Conservation (phyloP, 2,888 invertebrate genomes). For the Platerodrilus igneus region DNA sequence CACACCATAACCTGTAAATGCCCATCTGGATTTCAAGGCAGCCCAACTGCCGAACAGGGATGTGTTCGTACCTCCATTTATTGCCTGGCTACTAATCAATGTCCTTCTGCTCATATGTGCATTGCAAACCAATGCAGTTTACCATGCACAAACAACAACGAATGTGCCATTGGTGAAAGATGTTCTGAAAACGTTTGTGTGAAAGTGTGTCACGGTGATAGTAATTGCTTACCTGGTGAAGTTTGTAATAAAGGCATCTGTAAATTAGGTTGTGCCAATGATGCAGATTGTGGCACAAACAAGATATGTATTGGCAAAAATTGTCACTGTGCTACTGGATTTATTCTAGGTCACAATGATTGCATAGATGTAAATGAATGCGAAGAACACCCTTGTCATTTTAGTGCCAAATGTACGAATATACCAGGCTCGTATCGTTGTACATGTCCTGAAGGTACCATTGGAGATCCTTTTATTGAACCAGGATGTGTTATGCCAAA, state of each 20-base stretch:
- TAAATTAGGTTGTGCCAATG: conserved; percentile 75
- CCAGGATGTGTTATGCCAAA: conserved; percentile 75
- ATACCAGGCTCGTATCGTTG: conserved; percentile 77
- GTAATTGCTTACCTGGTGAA: conserved; percentile 86
- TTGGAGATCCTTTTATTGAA: conserved; percentile 65
- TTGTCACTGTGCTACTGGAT: conserved; percentile 76
- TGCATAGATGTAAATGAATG: conserved; percentile 86
- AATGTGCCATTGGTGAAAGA: conserved; percentile 80
- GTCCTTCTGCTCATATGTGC: conserved; percentile 74
- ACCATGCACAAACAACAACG: conserved; percentile 66
- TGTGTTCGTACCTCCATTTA: conserved; percentile 75
- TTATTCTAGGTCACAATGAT: conserved; percentile 64
- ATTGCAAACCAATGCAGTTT: conserved; percentile 72
- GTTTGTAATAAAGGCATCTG: conserved; percentile 78
- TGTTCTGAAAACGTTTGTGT: conserved; percentile 74
- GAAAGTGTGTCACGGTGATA: conserved; percentile 84
- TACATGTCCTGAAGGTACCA: conserved; percentile 70
- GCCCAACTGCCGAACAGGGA: conserved; percentile 82
- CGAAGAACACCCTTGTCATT: conserved; percentile 70
- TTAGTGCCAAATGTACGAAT: conserved; percentile 74
- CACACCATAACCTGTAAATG: conserved; percentile 76
- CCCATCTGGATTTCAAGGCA: conserved; percentile 80
- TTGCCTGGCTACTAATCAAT: conserved; percentile 66
- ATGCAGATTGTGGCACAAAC: conserved; percentile 73
- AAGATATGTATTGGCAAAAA: conserved; percentile 71